Base-by-base conservation (phyloP, 2,888 invertebrate species). In the Machimus rusticus region DNA sequence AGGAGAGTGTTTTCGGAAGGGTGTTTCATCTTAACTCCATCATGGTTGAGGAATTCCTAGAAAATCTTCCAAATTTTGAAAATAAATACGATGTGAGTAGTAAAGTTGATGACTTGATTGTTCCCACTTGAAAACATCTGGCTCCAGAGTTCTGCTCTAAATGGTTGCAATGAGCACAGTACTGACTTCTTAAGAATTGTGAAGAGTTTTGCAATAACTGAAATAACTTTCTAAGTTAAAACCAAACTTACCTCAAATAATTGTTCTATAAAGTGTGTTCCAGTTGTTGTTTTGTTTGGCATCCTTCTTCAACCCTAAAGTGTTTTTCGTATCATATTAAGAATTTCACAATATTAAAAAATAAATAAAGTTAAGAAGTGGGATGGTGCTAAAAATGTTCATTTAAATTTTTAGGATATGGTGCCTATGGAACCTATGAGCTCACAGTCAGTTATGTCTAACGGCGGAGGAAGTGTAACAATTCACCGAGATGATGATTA, bases 1-100 rank as follows among this genome's bases (percentile, higher is more conserved):
- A 46, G n/a, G n/a, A 34, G 37, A 34, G 37, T 37, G 37, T 77
- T 77, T 37, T 77, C n/a, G 31, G 4, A 14, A 23, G 51, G 8
- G 77, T 77, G 37, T 77, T 77, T 87, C 87, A 43, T 86, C 34
- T 34, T 28, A 16, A 76, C 37, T n/a, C 16, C 34, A 39, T 87
- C 88, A 92, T 92, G 92, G 92, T 93, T 88, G 92, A 92, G 90
- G 92, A 92, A 90, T 93, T 92, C 90, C 90, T 93, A 87, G 91
- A 93, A 90, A 92, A 92, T 90, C 90, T 92, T 88, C 93, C 92
- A 87, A 92, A 92, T 88, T 89, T 90, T 87, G 89, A 90, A 88
- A 86, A 55, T 85, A 90, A 89, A 89, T 89, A 89, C 84, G 89
- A 90, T 88, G 90, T 89, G 88, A 89, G 89, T 89, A 85, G 87